Evolutionary conservation across 2,797 vertebrate species (phyloP).

Genomic region (Ficedula albicollis): DNA sequence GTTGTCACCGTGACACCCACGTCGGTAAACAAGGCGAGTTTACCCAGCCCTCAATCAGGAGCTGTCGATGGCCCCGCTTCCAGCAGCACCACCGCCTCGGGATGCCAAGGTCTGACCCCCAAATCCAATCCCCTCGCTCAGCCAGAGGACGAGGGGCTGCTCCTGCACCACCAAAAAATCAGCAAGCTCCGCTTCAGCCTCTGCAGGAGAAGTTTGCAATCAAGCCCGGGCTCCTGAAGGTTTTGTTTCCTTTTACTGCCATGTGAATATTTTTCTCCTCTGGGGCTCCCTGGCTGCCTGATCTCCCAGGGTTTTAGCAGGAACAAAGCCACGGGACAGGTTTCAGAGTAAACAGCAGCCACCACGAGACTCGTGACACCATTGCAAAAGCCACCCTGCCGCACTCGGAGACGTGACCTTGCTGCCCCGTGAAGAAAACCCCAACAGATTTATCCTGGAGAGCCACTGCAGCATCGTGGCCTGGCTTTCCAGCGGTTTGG

Average conservation of each 20-base stretch:
- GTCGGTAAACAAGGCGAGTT: slow-evolving; percentile 45
- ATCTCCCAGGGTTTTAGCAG: neutral
- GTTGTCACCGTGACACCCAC: slow-evolving; percentile 63
- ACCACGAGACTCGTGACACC: neutral
- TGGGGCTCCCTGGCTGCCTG: neutral
- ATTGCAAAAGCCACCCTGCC: neutral
- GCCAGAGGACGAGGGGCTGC: neutral
- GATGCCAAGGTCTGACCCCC: neutral
- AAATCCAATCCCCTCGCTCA: neutral
- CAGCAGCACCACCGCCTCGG: neutral
- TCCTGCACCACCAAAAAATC: neutral
- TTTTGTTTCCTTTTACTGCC: neutral
- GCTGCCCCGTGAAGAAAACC: neutral
- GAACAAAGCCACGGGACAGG: slow-evolving; percentile 25
- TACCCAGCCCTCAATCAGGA: slow-evolving; percentile 51
- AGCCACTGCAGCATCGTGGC: neutral
- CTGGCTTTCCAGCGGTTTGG: neutral
- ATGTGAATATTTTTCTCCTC: neutral
- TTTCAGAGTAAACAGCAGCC: slow-evolving; percentile 38
- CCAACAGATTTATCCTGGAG: neutral
- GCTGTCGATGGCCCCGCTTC: neutral
- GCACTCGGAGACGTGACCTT: neutral
- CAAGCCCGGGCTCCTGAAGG: neutral
- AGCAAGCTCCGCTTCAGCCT: accelerated
- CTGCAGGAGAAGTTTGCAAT: neutral